Base-by-base conservation (phyloP, 2,888 invertebrate genomes). In the Drosophila mettleri region DNA sequence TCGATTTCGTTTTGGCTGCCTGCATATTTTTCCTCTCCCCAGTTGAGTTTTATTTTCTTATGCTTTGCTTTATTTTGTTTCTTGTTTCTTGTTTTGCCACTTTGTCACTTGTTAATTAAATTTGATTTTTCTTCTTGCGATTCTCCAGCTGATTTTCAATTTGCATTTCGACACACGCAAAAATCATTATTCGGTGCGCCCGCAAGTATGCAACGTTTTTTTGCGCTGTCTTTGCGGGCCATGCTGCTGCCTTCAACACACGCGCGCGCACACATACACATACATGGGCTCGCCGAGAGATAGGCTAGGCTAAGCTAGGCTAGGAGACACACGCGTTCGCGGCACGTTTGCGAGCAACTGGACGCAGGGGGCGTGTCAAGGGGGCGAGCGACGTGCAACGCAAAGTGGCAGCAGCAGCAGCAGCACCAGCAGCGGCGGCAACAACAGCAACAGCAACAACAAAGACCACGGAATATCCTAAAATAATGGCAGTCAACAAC, bases 121-220 rank as follows among this genome's bases (percentile, higher is more conserved):
- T n/a, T n/a, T n/a, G n/a, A n/a, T n/a, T n/a, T 64, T 69, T 74
- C 12, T 14, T 34, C 12, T 51, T 33, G 3, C 4, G 29, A 16
- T 52, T n/a, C 39, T 55, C 55, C 24, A 45, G 20, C 48, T 49
- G 46, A 54, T 51, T 63, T 59, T 71, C 60, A 84, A 75, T 76
- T 76, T 55, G 59, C 62, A 70, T 63, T 74, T 64, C 76, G 77
- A 29, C 70, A 69, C 75, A 75, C 68, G 79, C 67, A 71, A 83
- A 87, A 86, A 83, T 83, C 84, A 84, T 88, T 88, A 78, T 86
- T 88, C 86, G 78, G 85, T 80, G 77, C 73, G 80, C 71, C 59
- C 81, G 70, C 64, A 68, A 80, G 77, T 86, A 74, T 82, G 88
- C 78, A 88, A 63, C 78, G 82, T 63, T 85, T 87, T 84, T 80